phyloP scores from a whole-genome alignment of 2,797 vertebrate genomes.

The Sebastes vulpes region DNA sequence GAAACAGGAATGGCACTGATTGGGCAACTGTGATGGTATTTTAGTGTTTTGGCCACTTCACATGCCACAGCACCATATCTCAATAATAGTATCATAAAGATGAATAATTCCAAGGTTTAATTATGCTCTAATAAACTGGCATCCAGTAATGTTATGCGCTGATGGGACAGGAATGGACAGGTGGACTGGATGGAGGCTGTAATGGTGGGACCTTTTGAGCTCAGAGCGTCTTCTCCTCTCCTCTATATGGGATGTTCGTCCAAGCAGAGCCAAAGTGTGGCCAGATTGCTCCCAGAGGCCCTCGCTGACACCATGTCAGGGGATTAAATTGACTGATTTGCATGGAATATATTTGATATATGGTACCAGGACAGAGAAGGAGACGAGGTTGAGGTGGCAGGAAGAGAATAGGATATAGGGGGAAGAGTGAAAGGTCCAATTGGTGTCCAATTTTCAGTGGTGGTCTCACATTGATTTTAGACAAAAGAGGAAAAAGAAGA shows the following conservation, averaged over 20 bases:
- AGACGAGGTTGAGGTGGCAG: neutral
- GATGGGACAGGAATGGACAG: conserved; percentile 20
- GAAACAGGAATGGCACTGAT: conserved; percentile 45
- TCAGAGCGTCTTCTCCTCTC: neutral
- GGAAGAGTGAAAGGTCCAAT: conserved; percentile 3
- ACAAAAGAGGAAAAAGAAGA: conserved; percentile 17
- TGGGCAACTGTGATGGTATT: conserved; percentile 63
- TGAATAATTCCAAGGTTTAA: neutral
- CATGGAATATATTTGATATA: conserved; percentile 50
- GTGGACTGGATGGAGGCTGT: conserved; percentile 19
- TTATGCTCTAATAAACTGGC: neutral
- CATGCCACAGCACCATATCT: neutral
- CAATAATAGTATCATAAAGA: neutral
- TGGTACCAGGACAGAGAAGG: conserved; percentile 11
- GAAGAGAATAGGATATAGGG: neutral
- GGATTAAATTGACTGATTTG: conserved; percentile 76
- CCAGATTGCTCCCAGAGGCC: conserved; percentile 63
- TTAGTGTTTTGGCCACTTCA: conserved; percentile 26
- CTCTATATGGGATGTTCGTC: conserved; percentile 33
- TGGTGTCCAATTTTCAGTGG: conserved; percentile 2
- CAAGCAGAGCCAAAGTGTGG: conserved; percentile 58
- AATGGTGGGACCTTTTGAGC: conserved; percentile 16
- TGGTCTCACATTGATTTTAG: conserved; percentile 16
- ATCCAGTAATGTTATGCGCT: neutral
- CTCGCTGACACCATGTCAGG: conserved; percentile 58